Percentiles rank a stretch among this genome's conserved stretches.
Evolutionary conservation across 2,888 invertebrate genomes (phyloP).

Genomic region (Nomada ruficornis): DNA sequence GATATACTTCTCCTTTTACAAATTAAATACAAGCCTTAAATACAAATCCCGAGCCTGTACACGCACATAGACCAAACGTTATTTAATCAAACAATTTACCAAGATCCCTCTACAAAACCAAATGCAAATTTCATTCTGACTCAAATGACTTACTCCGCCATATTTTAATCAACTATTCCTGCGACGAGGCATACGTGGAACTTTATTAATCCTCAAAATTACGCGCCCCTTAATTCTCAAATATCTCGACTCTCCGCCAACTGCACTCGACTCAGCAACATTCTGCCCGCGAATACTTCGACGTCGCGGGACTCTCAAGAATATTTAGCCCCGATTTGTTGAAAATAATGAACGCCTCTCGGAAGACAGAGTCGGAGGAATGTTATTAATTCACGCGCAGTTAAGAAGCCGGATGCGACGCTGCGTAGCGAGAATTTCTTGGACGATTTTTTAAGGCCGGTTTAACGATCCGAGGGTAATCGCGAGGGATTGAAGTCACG

Average conservation of each 20-base stretch:
- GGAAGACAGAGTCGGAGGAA: neutral
- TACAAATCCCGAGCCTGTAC: too few species aligned
- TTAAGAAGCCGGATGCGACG: neutral
- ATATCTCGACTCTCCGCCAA: neutral
- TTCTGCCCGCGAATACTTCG: neutral
- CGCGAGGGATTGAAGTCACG: slow-evolving; percentile 22
- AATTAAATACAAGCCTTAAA: too few species aligned
- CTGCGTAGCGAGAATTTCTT: slow-evolving; percentile 11
- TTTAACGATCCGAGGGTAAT: slow-evolving; percentile 46
- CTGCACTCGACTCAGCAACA: neutral
- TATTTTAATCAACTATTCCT: neutral
- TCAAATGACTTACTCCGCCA: neutral
- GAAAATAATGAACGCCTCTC: neutral
- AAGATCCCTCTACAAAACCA: too few species aligned
- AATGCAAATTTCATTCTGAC: too few species aligned
- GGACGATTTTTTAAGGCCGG: slow-evolving; percentile 32
- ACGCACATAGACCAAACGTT: too few species aligned
- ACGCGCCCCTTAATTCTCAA: neutral
- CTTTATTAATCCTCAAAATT: slow-evolving; percentile 8
- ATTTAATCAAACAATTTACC: too few species aligned
- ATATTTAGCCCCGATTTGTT: slow-evolving; percentile 1
- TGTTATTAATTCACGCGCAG: neutral
- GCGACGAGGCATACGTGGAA: neutral
- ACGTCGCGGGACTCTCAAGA: neutral
- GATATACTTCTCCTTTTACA: too few species aligned